Base-by-base conservation (phyloP, 2,888 invertebrate species). In the Strigamia transsilvanica region DNA sequence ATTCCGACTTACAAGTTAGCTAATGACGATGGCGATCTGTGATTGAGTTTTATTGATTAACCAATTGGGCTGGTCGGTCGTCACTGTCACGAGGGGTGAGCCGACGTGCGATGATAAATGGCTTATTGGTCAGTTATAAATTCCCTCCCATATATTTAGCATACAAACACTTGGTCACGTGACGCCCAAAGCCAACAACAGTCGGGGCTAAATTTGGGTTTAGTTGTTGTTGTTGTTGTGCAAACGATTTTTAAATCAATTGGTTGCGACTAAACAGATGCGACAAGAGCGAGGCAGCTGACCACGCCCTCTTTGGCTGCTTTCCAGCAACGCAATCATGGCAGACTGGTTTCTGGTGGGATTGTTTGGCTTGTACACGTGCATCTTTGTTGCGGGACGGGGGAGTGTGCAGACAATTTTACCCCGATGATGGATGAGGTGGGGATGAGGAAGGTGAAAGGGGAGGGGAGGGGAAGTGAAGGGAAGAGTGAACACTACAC, bases 251-350 rank as follows among this genome's bases (percentile, higher is more conserved):
- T 73, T 73, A 73, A 73, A 73, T 73, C 73, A 73, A 73, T 73
- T 73, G 73, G 73, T 27, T 32, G 73, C 73, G 27, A 73, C 73
- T 73, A 73, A 73, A 73, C 73, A 73, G 73, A 73, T 73, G 73
- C 73, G 73, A 73, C 73, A 73, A 12, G 15, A 27, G 73, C 12
- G 73, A 73, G 73, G 73, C 13, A 73, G 73, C 13, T 27, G 73
- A 73, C 73, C 73, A 23, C 73, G 73, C 73, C 73, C 32, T 73
- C 1, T 27, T n/a, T 73, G 73, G 73, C 73, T 10, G 73, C n/a
- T 0, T 73, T 73, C 73, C 73, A 73, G 73, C 27, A 73, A 32
- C 61, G 61, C 61, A 66, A 66, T 66, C 61, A 66, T 66, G 73
- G 73, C 73, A 73, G 27, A 27, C 73, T 73, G 73, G 73, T 32